Conservation (phyloP, 2,113 vertebrate genomes). For the Archilochus colubris region DNA sequence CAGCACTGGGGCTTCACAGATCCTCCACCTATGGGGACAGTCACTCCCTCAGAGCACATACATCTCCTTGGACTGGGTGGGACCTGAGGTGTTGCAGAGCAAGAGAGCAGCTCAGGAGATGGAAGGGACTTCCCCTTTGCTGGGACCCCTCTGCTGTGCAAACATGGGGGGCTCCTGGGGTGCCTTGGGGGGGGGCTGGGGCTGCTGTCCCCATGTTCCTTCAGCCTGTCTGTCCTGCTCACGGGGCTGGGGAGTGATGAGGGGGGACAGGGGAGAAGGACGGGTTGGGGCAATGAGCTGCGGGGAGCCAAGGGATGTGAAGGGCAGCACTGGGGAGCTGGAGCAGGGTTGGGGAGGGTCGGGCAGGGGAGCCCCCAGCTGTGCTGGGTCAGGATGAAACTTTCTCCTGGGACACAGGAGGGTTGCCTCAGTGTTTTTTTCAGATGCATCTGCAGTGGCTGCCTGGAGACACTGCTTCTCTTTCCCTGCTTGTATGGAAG, state of each 20-base stretch:
- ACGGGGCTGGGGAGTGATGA: accelerated
- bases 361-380: not conserved
- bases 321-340: not conserved
- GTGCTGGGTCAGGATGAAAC: not conserved
- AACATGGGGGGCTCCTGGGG: accelerated
- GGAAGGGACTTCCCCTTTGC: not conserved
- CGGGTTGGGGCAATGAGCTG: not conserved
- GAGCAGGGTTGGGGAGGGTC: no score
- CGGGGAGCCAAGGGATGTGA: not conserved
- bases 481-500: not conserved
- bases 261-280: not conserved
- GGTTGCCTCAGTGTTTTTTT: not conserved
- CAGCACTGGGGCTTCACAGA: accelerated
- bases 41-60: not conserved
- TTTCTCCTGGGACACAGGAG: not conserved
- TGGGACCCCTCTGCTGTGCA: not conserved
- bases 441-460: constrained; percentile 19
- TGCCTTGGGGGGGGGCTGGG: not conserved
- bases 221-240: not conserved
- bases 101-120: not conserved
- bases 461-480: not conserved
- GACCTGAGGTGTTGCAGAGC: not conserved
- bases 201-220: not conserved
- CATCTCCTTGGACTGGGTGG: not conserved
- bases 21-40: not conserved